phyloP scores from a whole-genome alignment of 2,797 vertebrate genomes.

The Balearica regulorum region DNA sequence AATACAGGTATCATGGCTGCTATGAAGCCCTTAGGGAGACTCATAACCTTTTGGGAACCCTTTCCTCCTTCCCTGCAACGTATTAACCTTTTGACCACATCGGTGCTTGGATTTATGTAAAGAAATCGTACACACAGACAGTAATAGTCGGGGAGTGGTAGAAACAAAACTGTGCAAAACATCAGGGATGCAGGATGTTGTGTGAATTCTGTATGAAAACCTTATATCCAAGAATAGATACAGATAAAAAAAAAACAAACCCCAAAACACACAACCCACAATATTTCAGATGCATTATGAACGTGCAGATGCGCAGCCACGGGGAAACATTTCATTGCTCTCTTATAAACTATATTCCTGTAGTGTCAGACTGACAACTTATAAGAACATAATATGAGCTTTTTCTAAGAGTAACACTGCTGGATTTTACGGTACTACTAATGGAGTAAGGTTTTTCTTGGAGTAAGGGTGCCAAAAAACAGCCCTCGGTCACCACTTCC shows the following conservation, averaged over 20 bases:
- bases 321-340: background rate
- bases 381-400: background rate
- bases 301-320: conserved; percentile 4
- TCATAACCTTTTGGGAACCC: conserved; percentile 11
- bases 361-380: background rate
- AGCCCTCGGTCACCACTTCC: conserved; percentile 20
- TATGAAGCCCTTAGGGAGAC: background rate
- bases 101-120: background rate
- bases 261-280: no score
- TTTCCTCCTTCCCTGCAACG: background rate
- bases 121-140: background rate
- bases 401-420: background rate
- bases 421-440: conserved; percentile 8
- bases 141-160: fast-evolving
- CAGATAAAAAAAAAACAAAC: background rate
- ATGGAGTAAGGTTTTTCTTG: conserved; percentile 1
- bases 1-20: background rate
- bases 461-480: background rate
- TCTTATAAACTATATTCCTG: background rate
- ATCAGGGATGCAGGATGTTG: background rate
- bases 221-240: conserved; percentile 8
- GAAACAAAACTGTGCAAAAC: background rate
- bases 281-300: conserved; percentile 38
- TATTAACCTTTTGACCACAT: background rate
- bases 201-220: background rate